Percentiles rank a stretch among this genome's conserved stretches.
Evolutionary conservation across 2,797 vertebrate species (phyloP).

Genomic region (Enteromius unitaeniatus): DNA sequence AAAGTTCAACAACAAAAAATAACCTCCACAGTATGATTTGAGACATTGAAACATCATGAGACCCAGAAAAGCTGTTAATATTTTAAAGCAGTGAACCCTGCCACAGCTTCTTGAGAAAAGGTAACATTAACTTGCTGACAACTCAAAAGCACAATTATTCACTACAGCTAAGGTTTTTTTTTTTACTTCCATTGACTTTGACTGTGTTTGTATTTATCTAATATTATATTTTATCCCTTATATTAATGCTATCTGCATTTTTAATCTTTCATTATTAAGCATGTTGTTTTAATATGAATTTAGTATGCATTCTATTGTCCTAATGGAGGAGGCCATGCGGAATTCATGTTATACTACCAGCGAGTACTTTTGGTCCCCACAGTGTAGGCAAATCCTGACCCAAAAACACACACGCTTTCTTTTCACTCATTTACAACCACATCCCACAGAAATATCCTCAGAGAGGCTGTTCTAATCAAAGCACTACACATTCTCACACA

Average conservation of each 20-base stretch:
- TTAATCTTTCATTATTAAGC: not conserved
- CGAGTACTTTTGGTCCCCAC: not conserved
- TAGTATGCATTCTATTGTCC: not conserved
- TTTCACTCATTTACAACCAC: constrained; percentile 36
- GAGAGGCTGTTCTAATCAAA: constrained; percentile 31
- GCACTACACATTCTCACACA: constrained; percentile 30
- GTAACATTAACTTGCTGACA: constrained; percentile 22
- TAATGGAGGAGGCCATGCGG: not conserved
- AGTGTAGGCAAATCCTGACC: not conserved
- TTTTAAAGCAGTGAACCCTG: not conserved
- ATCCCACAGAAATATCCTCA: constrained; percentile 27
- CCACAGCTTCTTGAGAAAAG: constrained; percentile 14
- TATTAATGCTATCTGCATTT: not conserved
- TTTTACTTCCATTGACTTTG: not conserved
- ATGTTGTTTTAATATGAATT: not conserved
- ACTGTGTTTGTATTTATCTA: not conserved
- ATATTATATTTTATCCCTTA: not conserved
- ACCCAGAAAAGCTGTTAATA: constrained; percentile 2
- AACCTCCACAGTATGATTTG: not conserved
- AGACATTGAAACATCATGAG: not conserved
- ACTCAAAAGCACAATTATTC: not conserved
- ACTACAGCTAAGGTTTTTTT: not conserved
- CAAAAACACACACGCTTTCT: constrained; percentile 12
- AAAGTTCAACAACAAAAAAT: not conserved
- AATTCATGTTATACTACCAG: not conserved